phyloP scores from a whole-genome alignment of 2,113 vertebrate genomes.

The Sinocyclocheilus rhinocerous region DNA sequence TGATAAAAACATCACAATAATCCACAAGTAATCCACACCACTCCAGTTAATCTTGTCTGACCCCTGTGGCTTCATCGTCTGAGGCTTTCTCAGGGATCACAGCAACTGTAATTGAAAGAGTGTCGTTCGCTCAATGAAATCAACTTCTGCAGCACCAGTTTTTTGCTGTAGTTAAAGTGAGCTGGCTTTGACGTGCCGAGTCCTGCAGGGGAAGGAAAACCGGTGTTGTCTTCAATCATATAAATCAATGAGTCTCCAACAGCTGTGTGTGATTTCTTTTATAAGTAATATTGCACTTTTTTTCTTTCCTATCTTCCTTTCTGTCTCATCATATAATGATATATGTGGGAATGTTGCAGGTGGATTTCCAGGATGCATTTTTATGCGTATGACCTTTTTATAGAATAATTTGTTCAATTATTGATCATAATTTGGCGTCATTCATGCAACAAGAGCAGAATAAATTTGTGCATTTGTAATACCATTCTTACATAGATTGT shows the following conservation, averaged over 20 bases:
- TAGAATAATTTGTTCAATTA: neutral
- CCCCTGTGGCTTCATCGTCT: neutral
- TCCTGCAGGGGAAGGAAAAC: neutral
- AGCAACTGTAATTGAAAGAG: conserved; percentile 37
- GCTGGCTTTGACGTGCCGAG: conserved; percentile 16
- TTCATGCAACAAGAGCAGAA: neutral
- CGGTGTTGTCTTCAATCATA: neutral
- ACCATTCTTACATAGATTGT: neutral
- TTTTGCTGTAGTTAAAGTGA: neutral
- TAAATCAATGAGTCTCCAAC: neutral
- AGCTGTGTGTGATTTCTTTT: neutral
- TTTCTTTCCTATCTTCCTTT: neutral
- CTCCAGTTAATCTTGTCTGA: neutral
- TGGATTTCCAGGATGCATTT: neutral
- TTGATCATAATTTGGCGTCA: neutral
- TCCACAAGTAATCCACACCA: too few species aligned
- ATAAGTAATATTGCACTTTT: neutral
- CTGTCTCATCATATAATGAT: neutral
- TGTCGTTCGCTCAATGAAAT: conserved; percentile 7
- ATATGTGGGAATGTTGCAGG: neutral
- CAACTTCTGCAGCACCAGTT: neutral
- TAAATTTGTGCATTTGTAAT: neutral
- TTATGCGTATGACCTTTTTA: neutral
- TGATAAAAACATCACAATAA: neutral
- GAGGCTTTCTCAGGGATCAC: conserved; percentile 24